phyloP scores from a whole-genome alignment of 2,888 invertebrate species.

The Macrostomum cliftonense region DNA sequence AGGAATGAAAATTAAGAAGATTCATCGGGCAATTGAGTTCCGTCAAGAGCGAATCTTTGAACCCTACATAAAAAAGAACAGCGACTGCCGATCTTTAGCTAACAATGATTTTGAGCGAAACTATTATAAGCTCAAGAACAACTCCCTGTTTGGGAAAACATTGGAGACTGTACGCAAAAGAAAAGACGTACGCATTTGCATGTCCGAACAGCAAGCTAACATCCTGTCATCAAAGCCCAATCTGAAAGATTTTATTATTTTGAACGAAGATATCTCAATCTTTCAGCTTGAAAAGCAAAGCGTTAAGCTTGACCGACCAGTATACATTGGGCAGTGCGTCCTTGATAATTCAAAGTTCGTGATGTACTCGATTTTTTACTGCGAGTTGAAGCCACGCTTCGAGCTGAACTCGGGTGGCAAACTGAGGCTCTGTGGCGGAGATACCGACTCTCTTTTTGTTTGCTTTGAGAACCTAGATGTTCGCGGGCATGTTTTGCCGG shows the following conservation, averaged over 20 bases:
- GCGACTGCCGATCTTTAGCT: constrained; percentile 16
- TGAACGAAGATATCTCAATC: not conserved
- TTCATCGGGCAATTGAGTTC: constrained; percentile 20
- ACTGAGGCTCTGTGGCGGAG: not conserved
- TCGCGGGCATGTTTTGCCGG: not conserved
- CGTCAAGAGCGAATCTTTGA: constrained; percentile 19
- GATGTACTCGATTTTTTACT: constrained; percentile 27
- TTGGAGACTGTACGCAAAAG: constrained; percentile 35
- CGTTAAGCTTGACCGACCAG: constrained; percentile 28
- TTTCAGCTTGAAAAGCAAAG: constrained; percentile 12
- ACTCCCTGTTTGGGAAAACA: not conserved
- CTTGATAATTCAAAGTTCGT: constrained; percentile 33
- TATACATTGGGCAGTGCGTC: constrained; percentile 31
- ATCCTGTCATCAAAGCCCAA: constrained; percentile 11
- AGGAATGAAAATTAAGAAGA: constrained; percentile 16
- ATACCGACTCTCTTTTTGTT: not conserved
- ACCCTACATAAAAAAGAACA: constrained; percentile 18
- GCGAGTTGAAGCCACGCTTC: too few relatives aligned
- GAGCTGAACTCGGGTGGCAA: not conserved
- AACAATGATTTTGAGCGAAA: constrained; percentile 25
- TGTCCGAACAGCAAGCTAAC: not conserved
- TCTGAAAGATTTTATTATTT: constrained; percentile 2
- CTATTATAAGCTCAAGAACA: constrained; percentile 14
- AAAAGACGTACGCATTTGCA: constrained; percentile 22
- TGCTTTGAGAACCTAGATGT: not conserved